Evolutionary conservation across 2,888 invertebrate genomes (phyloP).

Genomic region (Eremobia ochroleuca): DNA sequence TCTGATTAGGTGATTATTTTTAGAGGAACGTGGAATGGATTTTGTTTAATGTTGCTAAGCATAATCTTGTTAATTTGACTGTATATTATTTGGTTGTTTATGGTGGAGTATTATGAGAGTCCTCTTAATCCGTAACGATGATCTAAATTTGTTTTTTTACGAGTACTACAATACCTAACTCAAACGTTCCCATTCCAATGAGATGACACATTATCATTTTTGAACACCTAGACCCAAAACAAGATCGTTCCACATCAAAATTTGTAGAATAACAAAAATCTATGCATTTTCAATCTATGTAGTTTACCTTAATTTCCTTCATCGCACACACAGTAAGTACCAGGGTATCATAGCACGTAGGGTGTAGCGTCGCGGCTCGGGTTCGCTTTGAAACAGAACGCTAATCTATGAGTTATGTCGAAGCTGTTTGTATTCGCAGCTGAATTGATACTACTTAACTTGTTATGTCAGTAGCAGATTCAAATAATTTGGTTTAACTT

Average conservation of each 20-base stretch:
- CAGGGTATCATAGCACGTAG: background rate
- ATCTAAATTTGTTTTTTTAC: background rate
- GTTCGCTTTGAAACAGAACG: slow-evolving; percentile 34
- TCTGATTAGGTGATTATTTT: slow-evolving; percentile 51
- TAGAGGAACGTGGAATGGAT: slow-evolving; percentile 43
- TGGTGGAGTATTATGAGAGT: background rate
- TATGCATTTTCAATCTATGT: background rate
- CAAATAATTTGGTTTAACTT: background rate
- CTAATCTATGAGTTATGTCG: slow-evolving; percentile 26
- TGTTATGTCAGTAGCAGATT: background rate
- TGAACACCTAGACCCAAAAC: no score
- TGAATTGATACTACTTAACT: background rate
- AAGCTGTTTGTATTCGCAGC: slow-evolving; percentile 2
- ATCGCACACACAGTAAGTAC: background rate
- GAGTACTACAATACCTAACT: background rate
- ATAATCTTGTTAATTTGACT: slow-evolving; percentile 54
- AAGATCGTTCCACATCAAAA: no score
- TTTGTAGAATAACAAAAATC: background rate
- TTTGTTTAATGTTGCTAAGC: slow-evolving; percentile 26
- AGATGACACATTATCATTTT: background rate
- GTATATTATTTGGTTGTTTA: slow-evolving; percentile 6
- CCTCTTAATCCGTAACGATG: background rate
- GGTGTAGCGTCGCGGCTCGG: background rate
- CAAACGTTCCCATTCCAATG: background rate
- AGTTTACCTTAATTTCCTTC: background rate